These are phyloP conservation scores for Sycon ciliatum DNA, from an alignment of 37 sponge, comb jelly and placozoan genomes.

Conservation along the genomic window DNA sequence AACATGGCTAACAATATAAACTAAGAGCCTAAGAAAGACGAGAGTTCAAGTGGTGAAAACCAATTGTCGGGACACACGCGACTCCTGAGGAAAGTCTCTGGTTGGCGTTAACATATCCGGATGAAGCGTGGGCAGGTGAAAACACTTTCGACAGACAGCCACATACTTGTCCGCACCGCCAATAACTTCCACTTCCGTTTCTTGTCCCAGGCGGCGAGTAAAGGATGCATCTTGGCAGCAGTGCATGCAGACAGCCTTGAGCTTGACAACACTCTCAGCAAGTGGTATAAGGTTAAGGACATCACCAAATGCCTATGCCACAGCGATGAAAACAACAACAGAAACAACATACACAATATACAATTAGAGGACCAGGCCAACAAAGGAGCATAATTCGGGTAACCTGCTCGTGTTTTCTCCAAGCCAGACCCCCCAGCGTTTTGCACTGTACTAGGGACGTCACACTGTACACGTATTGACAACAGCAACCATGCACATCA, in stretches of 20 bases:
- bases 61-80: too few species aligned
- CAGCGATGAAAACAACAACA: too few species aligned
- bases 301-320: constrained; percentile 76
- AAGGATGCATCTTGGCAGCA: constrained; percentile 87
- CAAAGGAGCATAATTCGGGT: neutral
- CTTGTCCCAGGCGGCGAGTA: constrained; percentile 71
- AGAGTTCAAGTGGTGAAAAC: too few species aligned
- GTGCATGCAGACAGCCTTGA: constrained; percentile 86
- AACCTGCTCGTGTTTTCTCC: too few species aligned
- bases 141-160: constrained; percentile 87
- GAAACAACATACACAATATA: neutral
- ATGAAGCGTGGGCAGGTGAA: constrained; percentile 5
- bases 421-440: too few species aligned
- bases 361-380: neutral
- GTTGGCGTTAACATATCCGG: too few species aligned
- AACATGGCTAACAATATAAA: too few species aligned
- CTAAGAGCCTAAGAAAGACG: too few species aligned
- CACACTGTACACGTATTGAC: too few species aligned
- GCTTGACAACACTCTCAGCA: constrained; percentile 81
- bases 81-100: too few species aligned
- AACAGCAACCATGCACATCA: too few species aligned
- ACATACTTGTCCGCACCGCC: constrained; percentile 92
- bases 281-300: constrained; percentile 71
- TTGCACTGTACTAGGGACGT: too few species aligned
- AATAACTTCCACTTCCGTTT: constrained; percentile 78